Base-by-base conservation (phyloP, 2,113 vertebrate species). In the Atractosteus spatula region DNA sequence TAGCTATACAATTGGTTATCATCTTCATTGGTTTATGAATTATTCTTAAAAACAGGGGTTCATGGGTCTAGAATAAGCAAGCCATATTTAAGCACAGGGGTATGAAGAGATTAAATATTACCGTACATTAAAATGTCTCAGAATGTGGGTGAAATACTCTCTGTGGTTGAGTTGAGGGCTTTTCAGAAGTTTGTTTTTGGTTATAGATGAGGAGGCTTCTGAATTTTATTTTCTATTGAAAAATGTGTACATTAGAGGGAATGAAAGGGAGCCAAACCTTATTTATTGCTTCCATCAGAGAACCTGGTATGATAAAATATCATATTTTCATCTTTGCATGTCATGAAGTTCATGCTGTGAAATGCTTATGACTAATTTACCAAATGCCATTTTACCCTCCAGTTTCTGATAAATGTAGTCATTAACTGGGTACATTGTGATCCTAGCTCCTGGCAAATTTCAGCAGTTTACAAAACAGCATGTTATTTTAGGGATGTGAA, bases 341-440 rank as follows among this genome's bases (percentile, higher is more conserved):
- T 80, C 65, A 71, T 77, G 71, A 79, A 78, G 81, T 80, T 79
- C 78, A 82, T 7, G 41, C 71, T 79, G 75, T 68, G 84, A 81
- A 76, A 75, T 76, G 78, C 80, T 81, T 81, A 85, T 79, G 78
- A 80, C 79, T 80, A 68, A 75, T 78, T 74, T 74, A 73, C 74
- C 3, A 73, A 70, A 75, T 54, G 76, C 62, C 41, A 76, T 68
- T 69, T 68, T 69, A 70, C 69, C 74, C 71, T 64, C 68, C 72
- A 57, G 74, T 78, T 54, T 13, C 80, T 85, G 85, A 86, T 85
- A 72, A 81, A 85, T 81, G 74, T 79, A 55, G 76, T 80, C 80
- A 83, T 85, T 85, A 86, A 77, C 76, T 76, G 66, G 67, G 51
- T 71, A 69, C 77, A 75, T 75, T 80, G 75, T 80, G 78, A 82